Evolutionary conservation across 1,140 invertebrate genomes (phyloP).

Genomic region (Musca domestica): DNA sequence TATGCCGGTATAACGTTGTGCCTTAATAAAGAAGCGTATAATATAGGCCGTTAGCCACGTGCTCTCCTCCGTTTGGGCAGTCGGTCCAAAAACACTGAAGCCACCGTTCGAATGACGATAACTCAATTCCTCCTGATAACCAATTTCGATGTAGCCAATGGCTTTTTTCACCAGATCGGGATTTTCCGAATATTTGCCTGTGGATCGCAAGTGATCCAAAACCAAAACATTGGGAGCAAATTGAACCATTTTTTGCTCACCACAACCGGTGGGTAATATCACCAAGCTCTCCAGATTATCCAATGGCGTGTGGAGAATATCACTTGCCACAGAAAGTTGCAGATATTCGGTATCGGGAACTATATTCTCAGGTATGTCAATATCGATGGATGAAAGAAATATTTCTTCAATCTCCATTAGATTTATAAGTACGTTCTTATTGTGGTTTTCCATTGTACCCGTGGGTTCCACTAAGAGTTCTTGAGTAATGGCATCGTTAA

Average conservation of each 20-base stretch:
- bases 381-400: not conserved
- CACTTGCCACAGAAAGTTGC: constrained; percentile 68
- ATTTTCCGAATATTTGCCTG: not conserved
- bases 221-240: constrained; percentile 10
- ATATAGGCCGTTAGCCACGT: not conserved
- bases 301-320: constrained; percentile 70
- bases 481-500: not conserved
- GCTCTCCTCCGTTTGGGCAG: too few species aligned
- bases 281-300: constrained; percentile 72
- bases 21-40: not conserved
- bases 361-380: constrained; percentile 60
- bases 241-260: constrained; percentile 15
- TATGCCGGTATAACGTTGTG: not conserved
- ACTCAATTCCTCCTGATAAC: not conserved
- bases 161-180: not conserved
- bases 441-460: not conserved
- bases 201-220: not conserved
- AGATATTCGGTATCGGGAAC: constrained; percentile 67
- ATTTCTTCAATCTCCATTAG: not conserved
- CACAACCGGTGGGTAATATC: not conserved
- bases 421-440: not conserved
- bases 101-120: not conserved
- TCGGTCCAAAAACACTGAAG: not conserved
- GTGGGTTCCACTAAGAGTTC: constrained; percentile 3
- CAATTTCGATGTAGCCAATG: not conserved